Evolutionary conservation across 2,113 vertebrate genomes (phyloP), one percentile per base, ranked within the genome.

Genomic region (Phoxinus phoxinus): DNA sequence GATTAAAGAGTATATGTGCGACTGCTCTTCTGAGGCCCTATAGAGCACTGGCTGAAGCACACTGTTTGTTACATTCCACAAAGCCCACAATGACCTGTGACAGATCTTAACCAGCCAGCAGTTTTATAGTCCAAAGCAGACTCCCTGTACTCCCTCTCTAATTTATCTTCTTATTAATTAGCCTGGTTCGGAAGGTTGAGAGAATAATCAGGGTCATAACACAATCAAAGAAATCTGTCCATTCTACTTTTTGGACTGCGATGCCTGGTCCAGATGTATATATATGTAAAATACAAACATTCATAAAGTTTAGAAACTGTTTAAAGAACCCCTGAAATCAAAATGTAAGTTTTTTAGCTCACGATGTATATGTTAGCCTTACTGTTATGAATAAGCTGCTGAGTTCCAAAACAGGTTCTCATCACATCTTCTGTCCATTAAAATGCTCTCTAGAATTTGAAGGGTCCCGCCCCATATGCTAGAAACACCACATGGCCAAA

Each of bases 1-100:
- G 89, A 90, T 89, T 91, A 76, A 86, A 88, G 88, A 85, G 90
- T 92, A 90, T 89, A 88, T 30, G 59, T 89, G 87, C 69, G 84
- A 25, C 76, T 77, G 82, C 74, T 86, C 59, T 86, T 90, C 44
- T 59, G 17, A 41, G 86, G 67, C 63, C 73, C 37, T 27, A 12
- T 73, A 25, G 84, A 74, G 58, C 89, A 85, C 86, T 85, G 86
- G 89, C 78, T 80, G 85, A 87, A 88, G 86, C 58, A 87, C 87
- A 84, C 61, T 72, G 79, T 88, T 91, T 88, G 91, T 92, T 92
- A 89, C 78, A 86, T 48, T 82, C 59, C 44, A 73, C 84, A 85
- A 87, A 65, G 73, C 58, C n/a, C 27, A 76, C 76, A 88, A 69
- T 81, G 67, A 88, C 84, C 84, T 32, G 27, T 84, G 41, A 84